Base-by-base conservation (phyloP, 2,113 vertebrate species). In the Erythrocercus mccallii region DNA sequence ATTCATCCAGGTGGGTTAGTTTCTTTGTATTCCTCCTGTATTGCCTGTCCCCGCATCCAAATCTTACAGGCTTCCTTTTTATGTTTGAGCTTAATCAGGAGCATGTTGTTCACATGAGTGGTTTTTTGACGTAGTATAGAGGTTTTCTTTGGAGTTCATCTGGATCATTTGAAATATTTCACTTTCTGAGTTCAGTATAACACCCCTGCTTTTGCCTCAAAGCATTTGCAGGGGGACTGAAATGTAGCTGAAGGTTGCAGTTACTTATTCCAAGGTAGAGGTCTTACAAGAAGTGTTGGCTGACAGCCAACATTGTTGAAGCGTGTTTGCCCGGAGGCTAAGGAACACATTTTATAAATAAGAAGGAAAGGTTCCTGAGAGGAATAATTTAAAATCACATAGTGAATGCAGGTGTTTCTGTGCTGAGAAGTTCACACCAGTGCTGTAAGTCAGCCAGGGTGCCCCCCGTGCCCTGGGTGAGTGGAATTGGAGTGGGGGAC, bases 31-130 rank as follows among this genome's bases (percentile, higher is more conserved):
- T 88, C 40, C 5, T 69, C 8, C 37, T 58, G 15, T 14, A 27
- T 84, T 0, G 0, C 23, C 18, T 3, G 0, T 73, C 50, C 18
- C 54, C 42, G 31, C 58, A 86, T 91, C 45, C 38, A 38, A 17
- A 10, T 57, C 54, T 53, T 61, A 5, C 3, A 11, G 21, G 14
- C 33, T 57, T 81, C 28, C 19, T 69, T 69, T 56, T 72, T 53
- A 33, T 62, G 18, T 37, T 68, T 80, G 62, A 73, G 10, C 66
- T 48, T 66, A 35, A 60, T 76, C 31, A 35, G 42, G 42, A 82
- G 28, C 76, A 47, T 24, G 2, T 77, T n/a, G 12, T 45, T 82
- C 24, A 7, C 3, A 4, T 48, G 18, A 21, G 0, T 44, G 31
- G 1, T 38, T 64, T 73, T 54, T 58, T 48, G 1, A 54, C 77